Percentiles rank a stretch among this genome's conserved stretches.
phyloP scores from a whole-genome alignment of 2,113 vertebrate genomes.

The Eudyptes chrysolophus region DNA sequence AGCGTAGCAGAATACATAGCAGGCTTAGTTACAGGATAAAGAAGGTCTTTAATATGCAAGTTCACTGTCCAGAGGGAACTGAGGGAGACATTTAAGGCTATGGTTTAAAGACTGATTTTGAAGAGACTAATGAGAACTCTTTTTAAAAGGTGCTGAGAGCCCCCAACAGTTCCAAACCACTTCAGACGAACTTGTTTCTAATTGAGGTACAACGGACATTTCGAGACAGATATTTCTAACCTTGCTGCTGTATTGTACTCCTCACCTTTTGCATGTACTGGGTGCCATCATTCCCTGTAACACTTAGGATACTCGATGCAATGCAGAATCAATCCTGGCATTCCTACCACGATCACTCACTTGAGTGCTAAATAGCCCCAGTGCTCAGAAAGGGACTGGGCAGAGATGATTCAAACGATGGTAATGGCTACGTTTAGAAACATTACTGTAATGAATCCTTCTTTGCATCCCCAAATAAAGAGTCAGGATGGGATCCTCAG shows the following conservation, averaged over 20 bases:
- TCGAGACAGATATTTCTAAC: not conserved
- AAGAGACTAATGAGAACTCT: conserved; percentile 22
- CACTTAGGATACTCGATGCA: rapidly evolving
- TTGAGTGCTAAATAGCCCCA: not conserved
- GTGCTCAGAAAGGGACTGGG: not conserved
- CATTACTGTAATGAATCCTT: not conserved
- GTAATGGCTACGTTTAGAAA: not conserved
- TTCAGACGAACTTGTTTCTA: not conserved
- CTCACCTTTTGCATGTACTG: not conserved
- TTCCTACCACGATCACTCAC: not conserved
- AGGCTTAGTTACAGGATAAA: not conserved
- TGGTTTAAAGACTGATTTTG: not conserved
- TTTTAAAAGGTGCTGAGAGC: conserved; percentile 2
- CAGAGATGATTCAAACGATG: not conserved
- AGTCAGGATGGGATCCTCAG: not conserved
- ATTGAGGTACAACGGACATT: not conserved
- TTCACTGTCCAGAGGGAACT: conserved; percentile 3
- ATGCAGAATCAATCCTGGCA: not conserved
- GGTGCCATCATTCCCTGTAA: not conserved
- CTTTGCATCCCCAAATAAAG: not conserved
- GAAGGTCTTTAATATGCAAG: conserved; percentile 11
- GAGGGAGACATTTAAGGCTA: not conserved
- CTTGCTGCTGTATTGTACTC: not conserved
- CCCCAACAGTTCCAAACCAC: not conserved
- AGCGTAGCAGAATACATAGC: not conserved